A percentile compares a stretch with the other conserved stretches of the same genome.
Evolutionary conservation across 1,140 invertebrate genomes (phyloP).

Genomic region (Hycleus cichorii): DNA sequence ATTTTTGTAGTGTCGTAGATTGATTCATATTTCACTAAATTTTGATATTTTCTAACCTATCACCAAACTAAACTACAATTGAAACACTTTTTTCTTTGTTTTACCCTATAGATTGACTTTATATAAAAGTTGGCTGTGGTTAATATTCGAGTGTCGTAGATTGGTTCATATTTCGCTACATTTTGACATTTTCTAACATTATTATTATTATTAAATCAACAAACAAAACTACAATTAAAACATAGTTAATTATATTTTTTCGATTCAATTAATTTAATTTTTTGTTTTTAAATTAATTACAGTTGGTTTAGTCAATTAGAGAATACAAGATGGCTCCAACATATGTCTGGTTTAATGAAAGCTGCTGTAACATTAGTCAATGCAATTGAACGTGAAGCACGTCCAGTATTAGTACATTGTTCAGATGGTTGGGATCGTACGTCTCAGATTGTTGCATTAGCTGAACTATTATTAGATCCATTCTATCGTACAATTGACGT

Average conservation of each 20-base stretch:
- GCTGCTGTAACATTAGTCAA: conserved; percentile 72
- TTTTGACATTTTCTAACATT: too few species aligned
- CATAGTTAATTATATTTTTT: too few species aligned
- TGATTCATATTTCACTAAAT: too few species aligned
- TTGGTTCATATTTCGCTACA: too few species aligned
- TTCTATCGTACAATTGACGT: conserved; percentile 88
- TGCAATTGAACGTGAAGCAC: conserved; percentile 72
- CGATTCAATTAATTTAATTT: too few species aligned
- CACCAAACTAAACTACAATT: too few species aligned
- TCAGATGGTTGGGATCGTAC: conserved; percentile 97
- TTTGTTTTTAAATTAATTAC: conserved; percentile 17
- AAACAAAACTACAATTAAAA: too few species aligned
- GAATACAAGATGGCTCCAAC: conserved; percentile 83
- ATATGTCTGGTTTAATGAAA: conserved; percentile 75
- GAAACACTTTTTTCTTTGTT: too few species aligned
- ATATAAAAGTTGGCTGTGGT: background rate
- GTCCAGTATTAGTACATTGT: conserved; percentile 91
- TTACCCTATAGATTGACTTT: too few species aligned
- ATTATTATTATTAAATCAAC: too few species aligned
- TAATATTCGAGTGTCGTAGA: conserved; percentile 23
- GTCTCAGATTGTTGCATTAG: conserved; percentile 85
- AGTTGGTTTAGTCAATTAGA: conserved; percentile 86
- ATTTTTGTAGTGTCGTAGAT: conserved; percentile 21
- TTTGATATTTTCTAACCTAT: too few species aligned
- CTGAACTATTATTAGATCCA: conserved; percentile 87